These are phyloP conservation scores for Meghimatium bilineatum DNA, from an alignment of 2,888 invertebrate species.

Conservation along the genomic window DNA sequence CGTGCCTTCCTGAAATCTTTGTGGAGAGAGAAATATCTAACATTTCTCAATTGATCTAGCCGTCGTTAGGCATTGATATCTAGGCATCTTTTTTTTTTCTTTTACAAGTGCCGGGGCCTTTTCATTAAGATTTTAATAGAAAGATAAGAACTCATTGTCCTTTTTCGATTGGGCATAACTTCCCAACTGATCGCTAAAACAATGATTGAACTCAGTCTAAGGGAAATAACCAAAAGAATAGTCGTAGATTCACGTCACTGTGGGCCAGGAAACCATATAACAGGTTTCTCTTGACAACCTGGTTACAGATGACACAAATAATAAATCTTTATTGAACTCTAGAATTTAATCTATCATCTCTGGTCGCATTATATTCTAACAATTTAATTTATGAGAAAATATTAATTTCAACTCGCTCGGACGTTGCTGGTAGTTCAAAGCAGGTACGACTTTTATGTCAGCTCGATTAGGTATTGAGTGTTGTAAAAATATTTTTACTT, in stretches of 20 bases:
- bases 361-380: too few species aligned
- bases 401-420: too few species aligned
- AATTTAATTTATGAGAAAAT: too few species aligned
- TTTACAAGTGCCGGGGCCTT: conserved; percentile 7
- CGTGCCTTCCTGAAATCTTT: background rate
- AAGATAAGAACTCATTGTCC: background rate
- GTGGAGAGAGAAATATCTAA: background rate
- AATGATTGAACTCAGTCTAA: conserved; percentile 18
- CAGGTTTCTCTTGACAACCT: background rate
- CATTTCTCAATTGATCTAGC: background rate
- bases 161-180: background rate
- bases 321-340: background rate
- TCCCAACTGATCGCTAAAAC: background rate
- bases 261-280: background rate
- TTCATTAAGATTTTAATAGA: conserved; percentile 23
- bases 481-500: too few species aligned
- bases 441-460: too few species aligned
- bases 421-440: too few species aligned
- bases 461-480: too few species aligned
- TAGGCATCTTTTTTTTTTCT: conserved; percentile 15
- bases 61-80: conserved; percentile 20
- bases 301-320: background rate
- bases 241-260: background rate
- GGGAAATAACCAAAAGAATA: conserved; percentile 36
- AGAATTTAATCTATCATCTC: background rate